Evolutionary conservation across 2,888 invertebrate genomes (phyloP).

Genomic region (Toxonevra muliebris): DNA sequence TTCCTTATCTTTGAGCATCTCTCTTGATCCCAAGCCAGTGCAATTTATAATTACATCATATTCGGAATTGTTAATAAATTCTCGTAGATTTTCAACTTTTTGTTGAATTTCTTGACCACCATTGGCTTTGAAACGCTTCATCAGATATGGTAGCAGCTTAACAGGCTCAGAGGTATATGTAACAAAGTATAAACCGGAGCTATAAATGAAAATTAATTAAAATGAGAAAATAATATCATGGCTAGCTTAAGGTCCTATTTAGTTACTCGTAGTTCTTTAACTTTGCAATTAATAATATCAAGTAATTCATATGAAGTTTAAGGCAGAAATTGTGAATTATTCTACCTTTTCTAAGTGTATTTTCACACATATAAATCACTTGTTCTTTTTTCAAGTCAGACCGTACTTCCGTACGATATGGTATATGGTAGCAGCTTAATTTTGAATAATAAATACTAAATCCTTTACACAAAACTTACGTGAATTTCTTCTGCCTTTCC

Average conservation of each 20-base stretch:
- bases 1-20: conserved; percentile 71
- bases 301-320: no score
- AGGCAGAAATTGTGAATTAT: no score
- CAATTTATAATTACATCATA: conserved; percentile 84
- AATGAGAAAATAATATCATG: no score
- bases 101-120: conserved; percentile 70
- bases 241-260: no score
- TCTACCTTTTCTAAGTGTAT: no score
- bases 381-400: no score
- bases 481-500: conserved; percentile 61
- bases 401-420: no score
- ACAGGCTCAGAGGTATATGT: conserved; percentile 75
- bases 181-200: conserved; percentile 72
- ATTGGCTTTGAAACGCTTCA: conserved; percentile 69
- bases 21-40: conserved; percentile 72
- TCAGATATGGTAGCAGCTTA: conserved; percentile 74
- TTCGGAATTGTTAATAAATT: conserved; percentile 58
- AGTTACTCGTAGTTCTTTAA: no score
- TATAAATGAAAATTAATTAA: conserved; percentile 48
- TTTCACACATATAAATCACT: no score
- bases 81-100: conserved; percentile 68
- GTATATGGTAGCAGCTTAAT: no score
- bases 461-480: conserved; percentile 49
- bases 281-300: no score
- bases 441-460: background rate